A percentile compares a stretch with the other conserved stretches of the same genome.
Conservation (phyloP, 2,113 vertebrate genomes). For the Barnardius zonarius region DNA sequence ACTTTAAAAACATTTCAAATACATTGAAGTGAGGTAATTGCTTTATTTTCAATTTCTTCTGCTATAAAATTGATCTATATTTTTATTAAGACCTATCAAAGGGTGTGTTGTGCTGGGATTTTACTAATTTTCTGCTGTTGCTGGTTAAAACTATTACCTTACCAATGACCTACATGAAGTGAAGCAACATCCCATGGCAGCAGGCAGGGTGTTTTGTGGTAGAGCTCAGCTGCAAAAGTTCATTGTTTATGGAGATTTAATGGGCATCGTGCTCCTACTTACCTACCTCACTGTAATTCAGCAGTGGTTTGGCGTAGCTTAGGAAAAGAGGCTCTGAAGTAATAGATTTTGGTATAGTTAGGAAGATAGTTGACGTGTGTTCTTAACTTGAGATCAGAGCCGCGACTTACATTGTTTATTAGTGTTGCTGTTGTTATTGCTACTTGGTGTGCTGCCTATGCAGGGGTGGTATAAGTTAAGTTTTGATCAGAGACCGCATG, state of each 20-base stretch:
- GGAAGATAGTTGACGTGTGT: not conserved
- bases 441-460: not conserved
- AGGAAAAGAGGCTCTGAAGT: not conserved
- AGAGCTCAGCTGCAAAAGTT: conserved; percentile 13
- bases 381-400: conserved; percentile 12
- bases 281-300: not conserved
- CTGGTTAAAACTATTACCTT: conserved; percentile 13
- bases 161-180: conserved; percentile 35
- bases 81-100: conserved; percentile 26
- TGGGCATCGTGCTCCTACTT: not conserved
- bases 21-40: conserved; percentile 32
- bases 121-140: conserved; percentile 31
- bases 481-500: conserved; percentile 3
- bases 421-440: not conserved
- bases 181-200: conserved; percentile 35
- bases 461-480: not conserved
- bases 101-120: conserved; percentile 26
- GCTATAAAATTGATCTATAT: conserved; percentile 3
- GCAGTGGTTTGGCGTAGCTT: not conserved
- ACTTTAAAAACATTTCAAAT: not conserved
- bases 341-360: not conserved
- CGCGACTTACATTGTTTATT: not conserved
- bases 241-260: conserved; percentile 58
- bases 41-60: not conserved
- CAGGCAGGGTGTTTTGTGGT: conserved; percentile 17